These are phyloP conservation scores for Drosophila pegasa DNA, from an alignment of 2,888 invertebrate species.

Conservation along the genomic window DNA sequence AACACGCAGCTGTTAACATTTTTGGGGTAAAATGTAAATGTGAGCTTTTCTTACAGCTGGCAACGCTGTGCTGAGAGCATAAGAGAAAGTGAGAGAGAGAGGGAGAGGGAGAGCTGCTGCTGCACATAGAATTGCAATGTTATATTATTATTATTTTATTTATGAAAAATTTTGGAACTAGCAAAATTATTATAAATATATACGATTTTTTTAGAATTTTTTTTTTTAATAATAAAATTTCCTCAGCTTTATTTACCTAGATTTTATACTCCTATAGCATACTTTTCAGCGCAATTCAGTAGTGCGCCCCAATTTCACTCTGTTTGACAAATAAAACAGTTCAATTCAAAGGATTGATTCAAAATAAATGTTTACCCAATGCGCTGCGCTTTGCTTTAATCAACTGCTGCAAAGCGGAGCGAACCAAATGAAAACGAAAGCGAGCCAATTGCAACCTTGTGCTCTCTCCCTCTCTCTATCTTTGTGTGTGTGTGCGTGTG, in stretches of 20 bases:
- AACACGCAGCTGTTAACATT: slow-evolving; percentile 34
- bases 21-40: slow-evolving; percentile 17
- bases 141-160: background rate
- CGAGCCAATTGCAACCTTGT: slow-evolving; percentile 51
- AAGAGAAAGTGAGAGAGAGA: background rate
- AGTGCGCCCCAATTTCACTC: background rate
- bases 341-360: slow-evolving; percentile 55
- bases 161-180: background rate
- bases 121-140: slow-evolving; percentile 18
- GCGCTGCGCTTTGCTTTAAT: slow-evolving; percentile 35
- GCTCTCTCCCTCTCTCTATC: slow-evolving; percentile 10
- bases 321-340: slow-evolving; percentile 27
- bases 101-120: slow-evolving; percentile 16
- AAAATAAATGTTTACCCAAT: slow-evolving; percentile 48
- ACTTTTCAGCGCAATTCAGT: slow-evolving; percentile 30
- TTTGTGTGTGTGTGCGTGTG: slow-evolving; percentile 22
- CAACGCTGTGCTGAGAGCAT: slow-evolving; percentile 40
- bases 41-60: slow-evolving; percentile 40
- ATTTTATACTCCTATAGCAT: slow-evolving; percentile 23
- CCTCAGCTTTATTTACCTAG: background rate
- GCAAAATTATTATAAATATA: background rate
- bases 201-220: background rate
- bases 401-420: slow-evolving; percentile 40
- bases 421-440: slow-evolving; percentile 59
- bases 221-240: background rate